A percentile compares a stretch with the other conserved stretches of the same genome.
Conservation (phyloP, 53 echinoderm and acorn worm genomes). For the Henricia sp. region DNA sequence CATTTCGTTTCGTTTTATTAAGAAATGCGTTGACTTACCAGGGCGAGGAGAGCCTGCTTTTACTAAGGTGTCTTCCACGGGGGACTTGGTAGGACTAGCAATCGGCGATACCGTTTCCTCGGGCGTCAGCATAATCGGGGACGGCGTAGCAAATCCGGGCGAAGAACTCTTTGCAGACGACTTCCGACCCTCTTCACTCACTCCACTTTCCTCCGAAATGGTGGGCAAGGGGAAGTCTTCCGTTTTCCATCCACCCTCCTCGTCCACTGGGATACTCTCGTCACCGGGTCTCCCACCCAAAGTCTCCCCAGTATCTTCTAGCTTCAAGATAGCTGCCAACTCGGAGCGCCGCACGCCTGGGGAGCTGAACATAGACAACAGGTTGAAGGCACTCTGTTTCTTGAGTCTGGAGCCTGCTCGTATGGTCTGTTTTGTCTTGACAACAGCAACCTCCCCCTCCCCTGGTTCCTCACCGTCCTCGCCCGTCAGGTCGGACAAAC, state of each 20-base stretch:
- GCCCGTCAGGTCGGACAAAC: conserved; percentile 76
- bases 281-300: not conserved
- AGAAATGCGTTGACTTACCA: not conserved
- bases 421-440: conserved; percentile 55
- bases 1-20: no score
- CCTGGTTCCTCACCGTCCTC: conserved; percentile 18
- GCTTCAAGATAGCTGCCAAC: conserved; percentile 79
- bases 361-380: conserved; percentile 97
- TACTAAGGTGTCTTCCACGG: not conserved
- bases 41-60: not conserved
- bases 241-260: conserved; percentile 70
- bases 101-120: not conserved
- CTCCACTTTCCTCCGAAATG: conserved; percentile 84
- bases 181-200: conserved; percentile 34
- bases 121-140: not conserved
- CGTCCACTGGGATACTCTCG: not conserved
- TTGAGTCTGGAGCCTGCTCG: conserved; percentile 65
- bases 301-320: conserved; percentile 89
- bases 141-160: conserved; percentile 21
- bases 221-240: conserved; percentile 89
- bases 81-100: not conserved
- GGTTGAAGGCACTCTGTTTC: conserved; percentile 85
- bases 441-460: not conserved
- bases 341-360: conserved; percentile 75
- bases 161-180: conserved; percentile 27